Evolutionary conservation across 1,140 invertebrate species (phyloP), one percentile per base, ranked within the genome.

Genomic region (Pseudomyrmex cubaensis): DNA sequence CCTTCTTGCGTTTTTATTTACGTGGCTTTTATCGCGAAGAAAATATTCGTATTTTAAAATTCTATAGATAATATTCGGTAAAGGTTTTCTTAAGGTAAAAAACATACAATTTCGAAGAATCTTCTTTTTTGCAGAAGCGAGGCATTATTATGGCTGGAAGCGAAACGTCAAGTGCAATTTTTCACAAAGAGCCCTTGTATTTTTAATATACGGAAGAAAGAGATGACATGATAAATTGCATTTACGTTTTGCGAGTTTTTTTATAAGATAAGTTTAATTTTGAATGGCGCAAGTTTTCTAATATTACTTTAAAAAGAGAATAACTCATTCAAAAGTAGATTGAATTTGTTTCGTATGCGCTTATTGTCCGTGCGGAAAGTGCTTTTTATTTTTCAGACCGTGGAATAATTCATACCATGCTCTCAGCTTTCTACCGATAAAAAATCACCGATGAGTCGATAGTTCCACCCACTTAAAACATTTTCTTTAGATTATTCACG

Each of bases 221-320:
- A 50, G 20, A 50, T 61, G 44, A 10, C 5, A 61, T 48, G 13
- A 74, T 25, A 48, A 25, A 62, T 74, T 61, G 3, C 10, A 12
- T 56, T 13, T 2, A 25, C 1, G 17, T 8, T 46, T 22, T 7
- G 44, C 4, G 0, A 48, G 8, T 13, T 62, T 22, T 22, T 48
- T 59, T 0, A 12, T 15, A 10, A 3, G 35, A 35, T 46, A 46
- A 35, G 12, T 7, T 74, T 46, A 35, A 57, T 12, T 57, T 73
- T 13, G 7, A 12, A 54, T 9, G 48, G 20, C 22, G 8, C 50
- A 48, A 48, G 50, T 50, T 74, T 74, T 35, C 5, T 48, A 25
- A 74, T 50, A 62, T 74, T 74, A 20, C 48, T 25, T 48, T 9
- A 25, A 20, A 67, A 13, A 67, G 13, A 13, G 62, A 74, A 48